Evolutionary conservation across 2,888 invertebrate genomes (phyloP).

Genomic region (Flexamia atlantica): DNA sequence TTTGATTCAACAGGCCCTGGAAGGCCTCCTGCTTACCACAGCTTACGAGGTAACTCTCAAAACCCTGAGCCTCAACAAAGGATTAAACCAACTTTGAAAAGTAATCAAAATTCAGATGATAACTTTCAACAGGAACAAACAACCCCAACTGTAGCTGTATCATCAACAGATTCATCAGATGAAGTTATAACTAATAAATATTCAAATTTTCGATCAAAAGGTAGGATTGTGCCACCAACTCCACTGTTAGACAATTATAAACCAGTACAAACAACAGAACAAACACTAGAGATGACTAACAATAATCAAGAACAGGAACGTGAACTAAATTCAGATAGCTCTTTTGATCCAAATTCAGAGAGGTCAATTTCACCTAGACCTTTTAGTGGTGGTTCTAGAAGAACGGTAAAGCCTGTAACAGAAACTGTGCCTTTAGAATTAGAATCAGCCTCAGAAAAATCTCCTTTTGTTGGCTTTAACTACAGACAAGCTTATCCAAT

Average conservation of each 20-base stretch:
- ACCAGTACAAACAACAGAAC: constrained; percentile 21
- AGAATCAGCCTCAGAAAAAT: neutral
- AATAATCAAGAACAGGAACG: constrained; percentile 6
- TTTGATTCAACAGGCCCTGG: constrained; percentile 25
- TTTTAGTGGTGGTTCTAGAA: constrained; percentile 2
- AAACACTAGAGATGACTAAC: neutral
- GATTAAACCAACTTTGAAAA: neutral
- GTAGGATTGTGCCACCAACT: constrained; percentile 30
- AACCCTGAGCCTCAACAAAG: constrained; percentile 21
- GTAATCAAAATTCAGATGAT: constrained; percentile 18
- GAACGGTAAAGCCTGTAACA: constrained; percentile 27
- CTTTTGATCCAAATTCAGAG: constrained; percentile 7
- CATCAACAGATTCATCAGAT: constrained; percentile 7
- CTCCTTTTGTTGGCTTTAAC: constrained; percentile 6
- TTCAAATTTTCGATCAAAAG: constrained; percentile 41
- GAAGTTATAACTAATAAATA: neutral
- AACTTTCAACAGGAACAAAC: neutral
- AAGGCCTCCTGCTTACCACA: constrained; percentile 11
- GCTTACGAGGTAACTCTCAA: neutral
- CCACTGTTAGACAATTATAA: constrained; percentile 43
- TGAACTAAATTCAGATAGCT: neutral
- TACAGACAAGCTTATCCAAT: constrained; percentile 28
- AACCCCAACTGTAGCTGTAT: neutral
- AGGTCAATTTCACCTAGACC: constrained; percentile 35
- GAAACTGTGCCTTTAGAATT: constrained; percentile 17